A percentile compares a stretch with the other conserved stretches of the same genome.
phyloP scores from a whole-genome alignment of 92 coral and sea anemone genomes.

The Nematostella vectensis region DNA sequence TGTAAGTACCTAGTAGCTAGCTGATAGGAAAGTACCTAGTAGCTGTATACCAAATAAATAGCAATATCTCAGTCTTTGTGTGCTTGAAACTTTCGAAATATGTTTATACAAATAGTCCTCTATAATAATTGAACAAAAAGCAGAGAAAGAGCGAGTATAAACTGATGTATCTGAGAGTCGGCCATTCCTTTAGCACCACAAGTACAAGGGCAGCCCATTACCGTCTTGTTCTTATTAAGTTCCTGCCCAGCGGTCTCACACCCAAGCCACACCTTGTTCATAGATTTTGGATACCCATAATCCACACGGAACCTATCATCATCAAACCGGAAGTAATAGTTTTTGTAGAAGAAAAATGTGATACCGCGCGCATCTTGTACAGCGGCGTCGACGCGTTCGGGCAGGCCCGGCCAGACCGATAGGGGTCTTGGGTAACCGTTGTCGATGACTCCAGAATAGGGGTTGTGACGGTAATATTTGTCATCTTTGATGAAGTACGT shows the following conservation, averaged over 20 bases:
- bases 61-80: too few relatives aligned
- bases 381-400: slow-evolving; percentile 26
- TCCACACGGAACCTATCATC: slow-evolving; percentile 12
- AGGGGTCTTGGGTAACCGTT: slow-evolving; percentile 36
- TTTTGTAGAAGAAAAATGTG: slow-evolving; percentile 33
- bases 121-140: too few relatives aligned
- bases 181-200: too few relatives aligned
- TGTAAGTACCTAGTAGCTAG: too few relatives aligned
- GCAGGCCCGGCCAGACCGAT: slow-evolving; percentile 16
- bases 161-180: too few relatives aligned
- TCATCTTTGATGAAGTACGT: slow-evolving; percentile 36
- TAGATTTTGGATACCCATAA: slow-evolving; percentile 18
- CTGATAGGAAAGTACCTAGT: too few relatives aligned
- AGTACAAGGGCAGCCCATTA: slow-evolving; percentile 13
- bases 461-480: slow-evolving; percentile 40
- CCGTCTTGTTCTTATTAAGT: slow-evolving; percentile 1
- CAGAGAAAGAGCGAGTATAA: too few relatives aligned
- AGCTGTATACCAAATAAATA: too few relatives aligned
- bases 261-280: slow-evolving; percentile 30
- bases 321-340: slow-evolving; percentile 29
- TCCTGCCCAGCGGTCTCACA: slow-evolving; percentile 23
- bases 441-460: slow-evolving; percentile 22
- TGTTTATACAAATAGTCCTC: too few relatives aligned
- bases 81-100: too few relatives aligned
- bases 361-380: slow-evolving; percentile 22